phyloP scores from a whole-genome alignment of 2,113 vertebrate genomes.

The Gavia stellata region DNA sequence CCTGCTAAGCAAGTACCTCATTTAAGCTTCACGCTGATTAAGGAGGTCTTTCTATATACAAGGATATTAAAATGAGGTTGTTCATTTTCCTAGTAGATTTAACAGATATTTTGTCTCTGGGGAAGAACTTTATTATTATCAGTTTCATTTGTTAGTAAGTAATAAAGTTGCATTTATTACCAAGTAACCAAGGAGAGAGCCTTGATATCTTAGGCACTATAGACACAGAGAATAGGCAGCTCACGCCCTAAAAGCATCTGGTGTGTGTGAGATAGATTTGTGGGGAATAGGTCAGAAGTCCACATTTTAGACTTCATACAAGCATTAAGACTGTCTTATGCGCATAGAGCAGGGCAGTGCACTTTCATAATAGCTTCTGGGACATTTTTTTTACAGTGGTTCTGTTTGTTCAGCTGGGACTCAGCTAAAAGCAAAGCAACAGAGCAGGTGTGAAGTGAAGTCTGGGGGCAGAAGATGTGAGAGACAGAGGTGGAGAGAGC shows the following conservation, averaged over 20 bases:
- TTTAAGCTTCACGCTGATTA: conserved; percentile 44
- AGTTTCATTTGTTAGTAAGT: conserved; percentile 25
- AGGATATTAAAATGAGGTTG: conserved; percentile 26
- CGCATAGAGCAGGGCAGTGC: background rate
- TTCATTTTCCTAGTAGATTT: background rate
- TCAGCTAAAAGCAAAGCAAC: background rate
- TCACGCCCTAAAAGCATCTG: background rate
- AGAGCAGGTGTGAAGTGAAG: background rate
- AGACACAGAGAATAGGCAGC: background rate
- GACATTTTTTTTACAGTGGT: background rate
- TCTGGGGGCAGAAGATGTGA: background rate
- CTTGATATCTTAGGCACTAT: background rate
- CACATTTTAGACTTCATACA: background rate
- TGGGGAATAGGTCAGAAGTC: background rate
- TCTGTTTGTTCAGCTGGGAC: background rate
- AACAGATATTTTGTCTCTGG: conserved; percentile 20
- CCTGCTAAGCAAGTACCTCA: conserved; percentile 37
- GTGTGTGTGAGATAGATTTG: background rate
- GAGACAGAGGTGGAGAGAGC: background rate
- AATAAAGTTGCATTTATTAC: conserved; percentile 36
- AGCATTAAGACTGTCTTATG: background rate
- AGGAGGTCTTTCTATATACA: conserved; percentile 22
- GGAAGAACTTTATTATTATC: background rate
- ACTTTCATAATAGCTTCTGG: background rate
- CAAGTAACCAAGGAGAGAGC: background rate